Conservation (phyloP, 2,113 vertebrate genomes). For the Saiga tatarica region DNA sequence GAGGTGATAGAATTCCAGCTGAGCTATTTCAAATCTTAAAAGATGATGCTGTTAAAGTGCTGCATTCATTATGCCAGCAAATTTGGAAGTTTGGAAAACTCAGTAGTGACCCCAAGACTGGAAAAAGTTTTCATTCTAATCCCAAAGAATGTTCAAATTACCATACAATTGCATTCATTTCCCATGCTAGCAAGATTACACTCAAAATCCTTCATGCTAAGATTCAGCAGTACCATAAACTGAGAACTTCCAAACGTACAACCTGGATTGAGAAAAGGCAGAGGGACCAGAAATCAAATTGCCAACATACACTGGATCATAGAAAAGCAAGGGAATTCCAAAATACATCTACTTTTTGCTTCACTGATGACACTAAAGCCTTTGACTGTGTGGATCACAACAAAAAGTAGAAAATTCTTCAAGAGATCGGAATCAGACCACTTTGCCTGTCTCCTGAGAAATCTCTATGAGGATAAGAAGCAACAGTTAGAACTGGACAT, state of each 20-base stretch:
- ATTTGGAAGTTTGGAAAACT: background rate
- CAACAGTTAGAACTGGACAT: background rate
- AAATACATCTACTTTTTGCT: background rate
- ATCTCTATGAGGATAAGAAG: background rate
- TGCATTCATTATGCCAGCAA: background rate
- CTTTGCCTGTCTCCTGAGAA: background rate
- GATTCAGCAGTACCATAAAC: background rate
- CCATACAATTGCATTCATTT: background rate
- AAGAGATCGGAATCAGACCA: background rate
- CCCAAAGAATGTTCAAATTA: background rate
- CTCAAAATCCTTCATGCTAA: background rate
- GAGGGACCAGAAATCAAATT: background rate
- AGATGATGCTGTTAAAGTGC: background rate
- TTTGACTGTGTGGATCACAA: background rate
- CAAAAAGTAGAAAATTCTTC: background rate
- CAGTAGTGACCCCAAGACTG: background rate
- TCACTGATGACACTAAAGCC: rapidly evolving
- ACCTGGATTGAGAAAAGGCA: background rate
- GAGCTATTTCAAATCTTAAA: background rate
- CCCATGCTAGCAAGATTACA: background rate
- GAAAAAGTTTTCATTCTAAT: background rate
- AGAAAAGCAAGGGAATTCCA: background rate
- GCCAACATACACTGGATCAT: background rate
- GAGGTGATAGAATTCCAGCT: background rate
- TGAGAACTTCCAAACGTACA: background rate